Base-by-base conservation (phyloP, 2,888 invertebrate species). In the Cantharis lateralis region DNA sequence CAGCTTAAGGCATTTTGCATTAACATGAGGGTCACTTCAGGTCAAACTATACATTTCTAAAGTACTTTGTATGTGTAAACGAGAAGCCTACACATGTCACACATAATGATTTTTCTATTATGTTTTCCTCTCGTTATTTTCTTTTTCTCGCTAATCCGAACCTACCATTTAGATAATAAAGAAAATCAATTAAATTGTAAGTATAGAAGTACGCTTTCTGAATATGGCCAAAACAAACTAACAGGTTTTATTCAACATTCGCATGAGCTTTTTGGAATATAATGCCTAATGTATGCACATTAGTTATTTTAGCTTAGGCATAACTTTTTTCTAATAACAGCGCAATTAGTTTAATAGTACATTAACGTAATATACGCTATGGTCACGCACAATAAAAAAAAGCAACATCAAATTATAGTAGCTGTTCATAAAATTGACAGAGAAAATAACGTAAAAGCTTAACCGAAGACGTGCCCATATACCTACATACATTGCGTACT, bases 1-100 rank as follows among this genome's bases (percentile, higher is more conserved):
- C 78, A 69, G 80, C 80, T 78, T 68, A 66, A 74, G 81, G 80
- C 80, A 76, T 75, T 81, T 78, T 72, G 69, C 81, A 82, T 82
- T 82, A 81, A 77, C 82, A 81, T 81, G 28, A 81, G 79, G 82
- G 81, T 82, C 82, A 82, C 80, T 80, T 74, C 79, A 80, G 82
- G 82, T 82, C 82, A 81, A 76, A 76, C 73, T 64, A 71, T 70
- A 72, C 72, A 72, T 75, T 71, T 75, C 75, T 75, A 13, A 62
- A 72, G 62, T 72, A 72, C 74, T 70, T 28, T 18, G 16, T 64
- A 61, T 72, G 71, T 75, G 78, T 72, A 78, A 75, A 75, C 75
- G 78, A 75, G 72, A 72, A 78, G 66, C 78, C 78, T 75, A 78
- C 75, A 78, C 74, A 74, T 77, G 77, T 70, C 74, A 77, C 71